Percentiles rank a stretch among this genome's conserved stretches.
phyloP scores from a whole-genome alignment of 2,888 invertebrate species.

The Tetragnatha montana region DNA sequence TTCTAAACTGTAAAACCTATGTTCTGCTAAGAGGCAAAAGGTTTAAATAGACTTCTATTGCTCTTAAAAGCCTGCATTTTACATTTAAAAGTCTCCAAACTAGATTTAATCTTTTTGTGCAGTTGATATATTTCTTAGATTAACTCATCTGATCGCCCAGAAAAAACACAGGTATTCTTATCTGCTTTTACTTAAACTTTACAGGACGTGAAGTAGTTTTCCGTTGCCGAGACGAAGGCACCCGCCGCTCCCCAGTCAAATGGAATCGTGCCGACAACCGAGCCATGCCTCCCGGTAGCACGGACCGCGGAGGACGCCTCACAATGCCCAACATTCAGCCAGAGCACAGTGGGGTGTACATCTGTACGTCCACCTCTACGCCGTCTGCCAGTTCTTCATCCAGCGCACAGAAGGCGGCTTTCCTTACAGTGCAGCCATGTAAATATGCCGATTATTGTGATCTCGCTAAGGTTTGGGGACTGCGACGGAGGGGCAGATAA shows the following conservation, averaged over 20 bases:
- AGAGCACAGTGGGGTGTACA: constrained; percentile 87
- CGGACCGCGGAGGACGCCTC: constrained; percentile 85
- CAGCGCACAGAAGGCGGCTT: constrained; percentile 79
- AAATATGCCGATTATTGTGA: constrained; percentile 78
- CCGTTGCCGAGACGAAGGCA: constrained; percentile 94
- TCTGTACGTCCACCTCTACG: constrained; percentile 87
- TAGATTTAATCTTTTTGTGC: too few species aligned
- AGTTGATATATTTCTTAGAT: too few species aligned
- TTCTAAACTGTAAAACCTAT: too few species aligned
- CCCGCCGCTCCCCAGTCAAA: constrained; percentile 83
- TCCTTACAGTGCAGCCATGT: constrained; percentile 86
- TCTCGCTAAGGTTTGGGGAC: constrained; percentile 69
- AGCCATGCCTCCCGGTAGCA: constrained; percentile 86
- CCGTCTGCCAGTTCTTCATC: constrained; percentile 80
- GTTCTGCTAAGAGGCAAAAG: too few species aligned
- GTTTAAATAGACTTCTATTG: too few species aligned
- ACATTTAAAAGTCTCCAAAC: too few species aligned
- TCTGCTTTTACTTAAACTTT: background rate
- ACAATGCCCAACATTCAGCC: constrained; percentile 88
- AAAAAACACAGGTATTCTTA: too few species aligned
- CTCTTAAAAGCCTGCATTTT: too few species aligned
- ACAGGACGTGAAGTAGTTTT: constrained; percentile 93
- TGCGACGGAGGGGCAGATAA: constrained; percentile 52
- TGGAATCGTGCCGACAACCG: constrained; percentile 84
- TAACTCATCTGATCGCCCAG: too few species aligned